Base-by-base conservation (phyloP, 2,113 vertebrate species). In the Leptobrachium leishanense region DNA sequence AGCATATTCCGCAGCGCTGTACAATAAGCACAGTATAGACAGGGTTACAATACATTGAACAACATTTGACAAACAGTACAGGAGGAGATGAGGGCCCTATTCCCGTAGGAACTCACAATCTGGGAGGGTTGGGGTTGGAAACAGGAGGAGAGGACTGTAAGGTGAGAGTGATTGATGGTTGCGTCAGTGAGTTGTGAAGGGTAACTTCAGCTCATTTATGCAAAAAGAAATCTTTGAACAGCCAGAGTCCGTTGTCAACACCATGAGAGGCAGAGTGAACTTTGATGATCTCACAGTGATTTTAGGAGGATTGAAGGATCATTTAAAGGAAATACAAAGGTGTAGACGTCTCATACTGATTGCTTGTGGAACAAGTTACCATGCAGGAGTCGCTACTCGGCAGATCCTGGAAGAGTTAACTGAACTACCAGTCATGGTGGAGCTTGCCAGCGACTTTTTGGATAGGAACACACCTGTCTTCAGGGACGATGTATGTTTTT, bases 211-310 rank as follows among this genome's bases (percentile, higher is more conserved):
- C 84, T 96, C 97, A 0, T 99, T 98, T 87, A 99, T 99, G 98
- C 97, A 99, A 90, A 99, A 99, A 85, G 98, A 99, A 76, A 99
- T 99, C 83, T 99, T 99, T 86, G 98, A 99, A 77, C 98, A 99
- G 87, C 98, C 98, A 0, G 98, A 99, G 82, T 99, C 98, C 13
- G 97, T 99, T 1, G 95, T 99, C 75, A 99, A 99, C 82, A 99
- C 98, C 1, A 99, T 99, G 98, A 95, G 98, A 90, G 98, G 98
- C 85, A 94, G 98, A 88, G 89, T 99, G 84, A 99, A 99, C 90
- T 99, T 98, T 31, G 95, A 99, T 65, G 91, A 98, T 85, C 96
- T 96, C 83, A 97, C 96, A 83, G 97, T 99, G 75, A 99, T 86
- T 40, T 90, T 99, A 11, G 98, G 98, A 0, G 98, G 98, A 80